Evolutionary conservation across 2,888 invertebrate genomes (phyloP).

Genomic region (Hololepta plana): DNA sequence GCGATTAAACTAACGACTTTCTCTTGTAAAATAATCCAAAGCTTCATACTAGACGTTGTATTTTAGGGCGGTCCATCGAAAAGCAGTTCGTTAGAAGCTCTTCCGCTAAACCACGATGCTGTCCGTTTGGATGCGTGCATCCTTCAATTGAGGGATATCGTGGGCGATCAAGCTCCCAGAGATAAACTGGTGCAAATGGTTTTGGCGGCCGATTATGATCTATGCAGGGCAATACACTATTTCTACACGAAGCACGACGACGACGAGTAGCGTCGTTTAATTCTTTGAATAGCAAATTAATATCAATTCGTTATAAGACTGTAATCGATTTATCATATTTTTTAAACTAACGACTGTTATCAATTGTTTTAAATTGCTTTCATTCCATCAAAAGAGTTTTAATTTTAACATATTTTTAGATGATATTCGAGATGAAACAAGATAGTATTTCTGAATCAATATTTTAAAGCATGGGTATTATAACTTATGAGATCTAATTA

Average conservation of each 20-base stretch:
- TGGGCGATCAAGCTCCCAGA: slow-evolving; percentile 31
- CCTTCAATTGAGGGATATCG: slow-evolving; percentile 30
- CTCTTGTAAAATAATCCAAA: background rate
- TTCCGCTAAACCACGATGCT: slow-evolving; percentile 18
- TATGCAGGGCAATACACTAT: slow-evolving; percentile 38
- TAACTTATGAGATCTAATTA: too few species aligned
- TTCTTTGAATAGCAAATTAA: too few species aligned
- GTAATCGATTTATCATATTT: too few species aligned
- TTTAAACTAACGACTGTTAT: too few species aligned
- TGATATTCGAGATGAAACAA: too few species aligned
- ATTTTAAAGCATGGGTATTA: too few species aligned
- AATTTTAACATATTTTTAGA: too few species aligned
- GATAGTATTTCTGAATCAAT: too few species aligned
- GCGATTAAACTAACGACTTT: too few species aligned
- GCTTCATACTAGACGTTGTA: background rate
- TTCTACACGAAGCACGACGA: slow-evolving; percentile 25
- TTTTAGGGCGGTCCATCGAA: slow-evolving; percentile 16
- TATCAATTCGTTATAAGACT: too few species aligned
- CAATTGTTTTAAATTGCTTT: too few species aligned
- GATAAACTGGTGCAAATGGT: slow-evolving; percentile 32
- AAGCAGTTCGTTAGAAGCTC: slow-evolving; percentile 19
- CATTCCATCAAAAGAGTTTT: too few species aligned
- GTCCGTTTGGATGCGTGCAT: slow-evolving; percentile 29
- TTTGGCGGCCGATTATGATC: slow-evolving; percentile 38
- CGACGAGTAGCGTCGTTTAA: slow-evolving; percentile 10